A percentile compares a stretch with the other conserved stretches of the same genome.
Conservation (phyloP, 2,797 vertebrate species). For the Alexandromys oeconomus region DNA sequence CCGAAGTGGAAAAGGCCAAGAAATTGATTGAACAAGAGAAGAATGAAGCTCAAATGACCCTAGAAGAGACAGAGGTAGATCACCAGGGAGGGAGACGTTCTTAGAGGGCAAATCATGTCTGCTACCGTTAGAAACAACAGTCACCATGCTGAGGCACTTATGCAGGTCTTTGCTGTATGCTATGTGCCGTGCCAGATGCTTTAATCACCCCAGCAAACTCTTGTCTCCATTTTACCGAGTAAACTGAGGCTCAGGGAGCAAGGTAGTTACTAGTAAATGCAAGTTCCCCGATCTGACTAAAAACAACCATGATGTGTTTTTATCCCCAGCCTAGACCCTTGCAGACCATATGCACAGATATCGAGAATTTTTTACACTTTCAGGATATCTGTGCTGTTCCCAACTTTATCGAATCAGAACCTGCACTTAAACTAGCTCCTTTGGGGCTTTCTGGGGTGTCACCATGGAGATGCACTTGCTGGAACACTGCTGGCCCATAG, state of each 20-base stretch:
- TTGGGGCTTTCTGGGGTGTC: not conserved
- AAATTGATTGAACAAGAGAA: slow-evolving; percentile 88
- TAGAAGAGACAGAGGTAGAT: slow-evolving; percentile 87
- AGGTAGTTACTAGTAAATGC: not conserved
- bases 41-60: slow-evolving; percentile 85
- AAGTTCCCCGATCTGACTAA: not conserved
- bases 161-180: not conserved
- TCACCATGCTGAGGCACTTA: not conserved
- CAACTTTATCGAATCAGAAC: not conserved
- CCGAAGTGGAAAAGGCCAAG: slow-evolving; percentile 88
- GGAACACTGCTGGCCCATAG: not conserved
- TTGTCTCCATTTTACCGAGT: not conserved
- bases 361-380: not conserved
- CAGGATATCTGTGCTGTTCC: not conserved
- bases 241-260: slow-evolving; percentile 39
- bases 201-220: not conserved
- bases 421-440: slow-evolving; percentile 30
- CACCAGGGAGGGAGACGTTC: not conserved
- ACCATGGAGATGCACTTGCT: not conserved
- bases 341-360: not conserved
- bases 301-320: not conserved
- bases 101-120: not conserved
- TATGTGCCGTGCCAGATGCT: not conserved
- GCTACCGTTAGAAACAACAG: not conserved
- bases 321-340: not conserved